Base-by-base conservation (phyloP, 2,888 invertebrate species). In the Thymelicus lineola region DNA sequence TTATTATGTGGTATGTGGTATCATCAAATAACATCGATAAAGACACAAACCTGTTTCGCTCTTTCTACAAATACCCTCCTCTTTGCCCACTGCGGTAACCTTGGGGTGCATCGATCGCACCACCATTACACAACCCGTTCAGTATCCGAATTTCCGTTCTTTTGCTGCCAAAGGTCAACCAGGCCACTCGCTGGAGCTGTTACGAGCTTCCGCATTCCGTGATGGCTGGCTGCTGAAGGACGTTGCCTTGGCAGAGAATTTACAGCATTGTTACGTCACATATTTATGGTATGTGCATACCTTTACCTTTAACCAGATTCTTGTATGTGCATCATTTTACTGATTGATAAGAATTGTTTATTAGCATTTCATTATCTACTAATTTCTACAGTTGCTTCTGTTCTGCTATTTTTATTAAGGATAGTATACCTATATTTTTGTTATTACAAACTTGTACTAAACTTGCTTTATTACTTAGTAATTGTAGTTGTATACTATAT, bases 41-140 rank as follows among this genome's bases (percentile, higher is more conserved):
- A 28, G 3, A 28, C 28, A 14, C 7, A 46, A 46, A 46, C 12
- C 46, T 14, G 7, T 36, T 12, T 14, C 57, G n/a, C 38, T 20
- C 46, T 15, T 15, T 62, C 63, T 63, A 48, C 36, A 17, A 1
- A 10, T 48, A 48, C 9, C 36, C 55, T 55, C 12, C 2, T 68
- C 68, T 63, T 20, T 69, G 62, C 1, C 14, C 36, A 6, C 48
- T 67, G 59, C 60, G 59, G 65, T 63, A 69, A 75, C 78, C 79
- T 79, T 79, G 76, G 72, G 68, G 20, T 6, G 42, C 66, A 78
- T 79, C 77, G 79, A 79, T 79, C 70, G 72, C 65, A 72, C 75
- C 75, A 72, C 75, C 72, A 71, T 73, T 75, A 74, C 73, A 70
- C 75, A 77, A 77, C 67, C 55, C 46, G 58, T 72, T 74, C 66